Base-by-base conservation (phyloP, 2,888 invertebrate species). In the Ernsta delagoae region DNA sequence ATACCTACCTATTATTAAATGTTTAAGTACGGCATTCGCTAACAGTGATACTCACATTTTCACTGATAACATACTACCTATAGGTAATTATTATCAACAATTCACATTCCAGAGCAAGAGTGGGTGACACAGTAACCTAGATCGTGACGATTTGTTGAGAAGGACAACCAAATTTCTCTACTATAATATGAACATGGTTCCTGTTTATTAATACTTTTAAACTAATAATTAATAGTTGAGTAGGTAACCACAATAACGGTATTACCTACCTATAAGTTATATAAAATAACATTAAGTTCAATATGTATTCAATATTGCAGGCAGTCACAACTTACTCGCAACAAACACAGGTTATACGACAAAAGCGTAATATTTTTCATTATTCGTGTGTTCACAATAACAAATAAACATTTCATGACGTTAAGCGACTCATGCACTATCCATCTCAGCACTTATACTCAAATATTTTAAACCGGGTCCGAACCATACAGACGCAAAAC, bases 371-470 rank as follows among this genome's bases (percentile, higher is more conserved):
- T 61, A 67, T 67, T 67, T 67, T 67, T 60, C 67, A 67, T 67
- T 67, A 67, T 67, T 67, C 56, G 53, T 41, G 43, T 61, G 56
- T 56, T 67, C 60, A 67, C 67, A 67, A 67, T 67, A 67, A 39
- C 67, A 67, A 61, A 61, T 67, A 67, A 45, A 67, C 56, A 67
- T 53, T 16, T 53, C 50, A 53, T 39, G 54, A 62, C 5, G 48
- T 45, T 67, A 67, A 56, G 61, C 16, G 36, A 5, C 67, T 8
- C 45, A 24, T n/a, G n/a, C 60, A 67, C 54, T 67, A 24, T 56
- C 54, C 56, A 39, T 63, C 60, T 50, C 41, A 41, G 16, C 16
- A 16, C 1, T 16, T 16, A 16, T 16, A 1, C 16, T 16, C 16
- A 16, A 16, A 16, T 16, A 16, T 16, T 16, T 16, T 16, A 16